phyloP scores from a whole-genome alignment of 2,888 invertebrate genomes.

The Agrenia bidenticulata region DNA sequence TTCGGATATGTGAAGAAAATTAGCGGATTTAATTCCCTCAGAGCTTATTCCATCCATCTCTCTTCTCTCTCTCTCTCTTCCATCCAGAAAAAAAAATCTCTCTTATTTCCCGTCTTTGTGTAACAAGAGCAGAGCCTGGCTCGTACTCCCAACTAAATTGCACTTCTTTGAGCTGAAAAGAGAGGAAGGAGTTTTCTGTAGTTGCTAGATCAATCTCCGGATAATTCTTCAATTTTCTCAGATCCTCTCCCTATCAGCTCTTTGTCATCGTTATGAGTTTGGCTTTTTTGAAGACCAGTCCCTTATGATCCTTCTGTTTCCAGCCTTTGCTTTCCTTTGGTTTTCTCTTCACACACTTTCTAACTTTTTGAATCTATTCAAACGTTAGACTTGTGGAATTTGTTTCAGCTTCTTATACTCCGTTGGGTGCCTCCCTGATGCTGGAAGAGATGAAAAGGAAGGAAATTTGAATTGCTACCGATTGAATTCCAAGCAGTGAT shows the following conservation, averaged over 20 bases:
- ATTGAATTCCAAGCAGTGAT: too few relatives aligned
- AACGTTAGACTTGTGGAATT: too few relatives aligned
- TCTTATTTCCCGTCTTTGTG: slow-evolving; percentile 22
- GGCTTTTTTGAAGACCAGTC: too few relatives aligned
- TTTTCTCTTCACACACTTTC: too few relatives aligned
- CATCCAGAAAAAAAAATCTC: slow-evolving; percentile 15
- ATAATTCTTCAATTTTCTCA: slow-evolving; percentile 22
- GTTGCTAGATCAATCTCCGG: slow-evolving; percentile 17
- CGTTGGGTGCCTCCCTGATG: background rate
- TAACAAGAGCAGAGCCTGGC: background rate
- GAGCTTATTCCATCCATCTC: slow-evolving; percentile 28
- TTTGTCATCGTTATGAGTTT: too few relatives aligned
- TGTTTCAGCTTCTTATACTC: background rate
- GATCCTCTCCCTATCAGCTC: background rate
- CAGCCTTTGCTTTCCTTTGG: too few relatives aligned
- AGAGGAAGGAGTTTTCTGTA: background rate
- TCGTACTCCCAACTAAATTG: background rate
- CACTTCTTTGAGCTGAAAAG: slow-evolving; percentile 13
- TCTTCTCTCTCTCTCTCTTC: slow-evolving; percentile 16
- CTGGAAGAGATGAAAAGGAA: too few relatives aligned
- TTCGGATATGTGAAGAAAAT: slow-evolving; percentile 52
- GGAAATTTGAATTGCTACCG: too few relatives aligned
- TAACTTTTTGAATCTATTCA: too few relatives aligned
- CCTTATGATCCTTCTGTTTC: too few relatives aligned
- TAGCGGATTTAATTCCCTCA: slow-evolving; percentile 49